Conservation (phyloP, 1,140 invertebrate genomes). For the Prorops nasuta region DNA sequence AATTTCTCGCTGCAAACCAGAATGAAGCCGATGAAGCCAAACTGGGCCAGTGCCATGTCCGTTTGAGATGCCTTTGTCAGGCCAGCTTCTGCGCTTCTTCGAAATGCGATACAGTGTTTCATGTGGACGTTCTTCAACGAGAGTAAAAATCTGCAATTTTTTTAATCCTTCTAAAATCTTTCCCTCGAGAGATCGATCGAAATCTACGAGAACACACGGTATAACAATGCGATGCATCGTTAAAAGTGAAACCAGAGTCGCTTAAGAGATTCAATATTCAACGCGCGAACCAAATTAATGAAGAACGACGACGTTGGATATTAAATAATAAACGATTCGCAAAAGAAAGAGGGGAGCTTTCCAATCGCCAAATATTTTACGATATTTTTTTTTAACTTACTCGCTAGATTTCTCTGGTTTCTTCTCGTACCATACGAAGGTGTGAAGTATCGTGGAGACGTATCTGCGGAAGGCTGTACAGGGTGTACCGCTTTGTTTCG, state of each 20-base stretch:
- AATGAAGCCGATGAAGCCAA: conserved; percentile 81
- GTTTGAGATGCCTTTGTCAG: conserved; percentile 61
- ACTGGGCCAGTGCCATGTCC: conserved; percentile 82
- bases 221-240: no score
- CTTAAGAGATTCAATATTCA: no score
- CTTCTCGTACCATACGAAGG: conserved; percentile 70
- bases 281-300: no score
- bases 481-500: conserved; percentile 64
- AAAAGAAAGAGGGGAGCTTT: no score
- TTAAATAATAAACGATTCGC: no score
- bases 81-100: conserved; percentile 52
- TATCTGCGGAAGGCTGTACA: conserved; percentile 75
- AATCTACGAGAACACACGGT: no score
- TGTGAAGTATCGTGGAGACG: conserved; percentile 64
- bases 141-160: conserved; percentile 48
- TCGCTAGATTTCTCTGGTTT: conserved; percentile 58
- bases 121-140: conserved; percentile 67
- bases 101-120: conserved; percentile 64
- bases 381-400: no score
- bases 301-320: no score
- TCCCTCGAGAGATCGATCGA: no score
- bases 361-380: no score
- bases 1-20: conserved; percentile 66
- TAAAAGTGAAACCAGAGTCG: no score
- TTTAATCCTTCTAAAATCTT: no score